Conservation (phyloP, 2,797 vertebrate species). For the Telmatherina bonti region DNA sequence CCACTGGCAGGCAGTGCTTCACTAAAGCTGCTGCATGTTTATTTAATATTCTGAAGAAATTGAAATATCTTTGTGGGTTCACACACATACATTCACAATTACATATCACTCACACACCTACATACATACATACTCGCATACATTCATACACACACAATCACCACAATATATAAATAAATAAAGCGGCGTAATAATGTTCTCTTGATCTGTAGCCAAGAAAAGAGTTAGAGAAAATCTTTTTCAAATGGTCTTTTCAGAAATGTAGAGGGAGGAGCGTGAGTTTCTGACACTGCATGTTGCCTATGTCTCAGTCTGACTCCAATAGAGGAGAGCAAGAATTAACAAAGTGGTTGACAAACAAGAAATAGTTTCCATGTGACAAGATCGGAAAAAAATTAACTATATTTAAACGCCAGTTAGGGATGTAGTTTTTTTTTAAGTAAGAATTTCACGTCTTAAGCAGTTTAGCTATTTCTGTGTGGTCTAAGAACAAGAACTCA, state of each 20-base stretch:
- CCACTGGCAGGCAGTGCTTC: conserved; percentile 84
- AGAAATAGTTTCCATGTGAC: conserved; percentile 60
- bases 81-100: conserved; percentile 77
- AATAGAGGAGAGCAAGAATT: conserved; percentile 56
- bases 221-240: conserved; percentile 80
- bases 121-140: conserved; percentile 48
- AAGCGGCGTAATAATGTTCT: conserved; percentile 82
- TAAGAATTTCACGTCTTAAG: conserved; percentile 23
- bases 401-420: conserved; percentile 7
- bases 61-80: conserved; percentile 90
- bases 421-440: conserved; percentile 14
- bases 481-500: conserved; percentile 51
- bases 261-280: conserved; percentile 75
- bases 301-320: conserved; percentile 67
- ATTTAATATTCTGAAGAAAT: conserved; percentile 92
- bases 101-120: conserved; percentile 60
- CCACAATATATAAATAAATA: conserved; percentile 86
- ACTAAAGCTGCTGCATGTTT: conserved; percentile 85
- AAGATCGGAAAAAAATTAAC: conserved; percentile 35
- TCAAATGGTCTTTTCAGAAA: conserved; percentile 82
- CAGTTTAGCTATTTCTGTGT: conserved; percentile 50
- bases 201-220: conserved; percentile 81
- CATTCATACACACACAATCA: conserved; percentile 68
- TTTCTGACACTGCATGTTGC: conserved; percentile 77
- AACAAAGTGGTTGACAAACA: conserved; percentile 56